Conservation (phyloP, 2,113 vertebrate species). For the Glaucidium brasilianum region DNA sequence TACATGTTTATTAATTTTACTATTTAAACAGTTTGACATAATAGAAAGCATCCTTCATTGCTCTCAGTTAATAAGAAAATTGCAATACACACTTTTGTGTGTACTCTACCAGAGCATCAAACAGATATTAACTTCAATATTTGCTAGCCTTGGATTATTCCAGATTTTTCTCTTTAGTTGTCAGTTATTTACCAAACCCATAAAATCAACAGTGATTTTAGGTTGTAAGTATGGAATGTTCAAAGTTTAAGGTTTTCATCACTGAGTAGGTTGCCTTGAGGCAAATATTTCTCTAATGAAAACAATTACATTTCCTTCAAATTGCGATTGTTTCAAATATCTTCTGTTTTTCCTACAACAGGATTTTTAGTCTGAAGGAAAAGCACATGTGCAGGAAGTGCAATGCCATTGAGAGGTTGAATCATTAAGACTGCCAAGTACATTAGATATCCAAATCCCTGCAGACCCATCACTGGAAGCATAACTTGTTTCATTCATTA, state of each 20-base stretch:
- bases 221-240: not conserved
- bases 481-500: not conserved
- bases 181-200: not conserved
- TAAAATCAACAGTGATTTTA: not conserved
- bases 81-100: not conserved
- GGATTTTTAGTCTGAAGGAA: not conserved
- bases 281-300: not conserved
- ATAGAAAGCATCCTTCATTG: not conserved
- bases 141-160: not conserved
- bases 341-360: not conserved
- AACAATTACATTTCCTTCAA: not conserved
- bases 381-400: not conserved
- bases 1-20: not conserved
- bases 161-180: not conserved
- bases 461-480: not conserved
- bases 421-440: not conserved
- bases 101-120: not conserved
- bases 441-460: not conserved
- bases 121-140: not conserved
- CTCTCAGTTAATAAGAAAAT: not conserved
- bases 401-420: not conserved
- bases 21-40: not conserved
- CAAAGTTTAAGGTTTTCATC: not conserved
- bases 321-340: not conserved
- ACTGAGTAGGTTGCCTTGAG: not conserved